Base-by-base conservation (phyloP, 2,113 vertebrate species). In the Puntigrus tetrazona region DNA sequence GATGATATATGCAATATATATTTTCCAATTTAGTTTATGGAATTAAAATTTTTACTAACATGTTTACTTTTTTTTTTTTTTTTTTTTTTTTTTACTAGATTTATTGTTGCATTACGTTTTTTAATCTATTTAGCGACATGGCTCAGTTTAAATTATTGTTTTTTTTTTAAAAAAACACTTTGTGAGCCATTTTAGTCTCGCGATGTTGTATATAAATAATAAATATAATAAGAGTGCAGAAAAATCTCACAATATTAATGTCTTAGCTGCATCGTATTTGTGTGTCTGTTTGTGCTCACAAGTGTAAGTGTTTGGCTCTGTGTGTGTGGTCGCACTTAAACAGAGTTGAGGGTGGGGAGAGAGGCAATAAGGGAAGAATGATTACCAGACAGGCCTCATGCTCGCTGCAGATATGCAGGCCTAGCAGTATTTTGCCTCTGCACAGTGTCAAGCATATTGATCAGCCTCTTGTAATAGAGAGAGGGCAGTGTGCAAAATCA, bases 401-500 rank as follows among this genome's bases (percentile, higher is more conserved):
- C 89, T 89, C 88, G 36, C 78, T 90, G 82, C 86, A 89, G 88
- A 87, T 88, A 89, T 86, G 86, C 88, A 86, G 88, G 77, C 74
- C 78, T 74, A 84, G 88, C 90, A 84, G 82, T 87, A 87, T 85
- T 89, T 76, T 78, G 81, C 41, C 70, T 83, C 85, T 84, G 65
- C 87, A 67, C 78, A 84, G 87, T 72, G 73, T 89, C 89, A 89
- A 89, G 84, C 84, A 87, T 94, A 95, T 95, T 92, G 94, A 95
- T 93, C 94, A 89, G 82, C 79, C 91, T 88, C 90, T 88, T 91
- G 92, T 92, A 93, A 93, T 93, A 93, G 92, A 94, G 93, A 94
- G 92, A 94, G 92, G 85, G 90, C 90, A 93, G 93, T 92, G 90
- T 91, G 91, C 92, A 92, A 94, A 95, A 95, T 95, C 94, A 94